These are phyloP conservation scores for Pelodytes ibericus DNA, from an alignment of 2,797 vertebrate species.

Conservation along the genomic window DNA sequence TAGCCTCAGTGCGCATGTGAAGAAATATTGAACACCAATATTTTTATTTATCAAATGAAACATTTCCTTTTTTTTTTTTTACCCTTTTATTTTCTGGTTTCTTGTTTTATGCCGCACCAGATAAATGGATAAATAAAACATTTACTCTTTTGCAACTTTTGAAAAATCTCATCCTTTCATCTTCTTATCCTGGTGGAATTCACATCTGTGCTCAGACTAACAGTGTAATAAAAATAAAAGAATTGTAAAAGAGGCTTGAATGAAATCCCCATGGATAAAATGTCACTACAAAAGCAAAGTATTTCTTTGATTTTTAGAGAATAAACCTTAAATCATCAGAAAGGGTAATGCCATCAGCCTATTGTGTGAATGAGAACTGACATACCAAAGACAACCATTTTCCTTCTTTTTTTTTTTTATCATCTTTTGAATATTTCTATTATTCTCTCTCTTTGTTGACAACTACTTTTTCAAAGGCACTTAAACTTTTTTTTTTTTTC, in stretches of 20 bases:
- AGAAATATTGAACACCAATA: background rate
- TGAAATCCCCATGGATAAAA: slow-evolving; percentile 61
- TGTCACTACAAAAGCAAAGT: slow-evolving; percentile 31
- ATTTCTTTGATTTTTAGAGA: slow-evolving; percentile 59
- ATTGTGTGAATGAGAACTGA: slow-evolving; percentile 52
- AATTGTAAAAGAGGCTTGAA: slow-evolving; percentile 43
- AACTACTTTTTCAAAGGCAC: slow-evolving; percentile 40
- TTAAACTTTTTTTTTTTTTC: slow-evolving; percentile 44
- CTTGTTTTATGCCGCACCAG: background rate
- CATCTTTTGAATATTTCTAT: slow-evolving; percentile 35
- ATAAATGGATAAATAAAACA: slow-evolving; percentile 46
- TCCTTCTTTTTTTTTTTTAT: slow-evolving; percentile 24
- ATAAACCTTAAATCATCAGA: slow-evolving; percentile 55
- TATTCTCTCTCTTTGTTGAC: slow-evolving; percentile 36
- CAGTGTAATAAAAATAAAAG: slow-evolving; percentile 43
- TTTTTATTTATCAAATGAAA: background rate
- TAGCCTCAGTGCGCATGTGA: background rate
- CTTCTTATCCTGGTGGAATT: slow-evolving; percentile 55
- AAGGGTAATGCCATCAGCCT: slow-evolving; percentile 46
- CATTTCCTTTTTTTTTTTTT: background rate
- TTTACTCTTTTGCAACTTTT: slow-evolving; percentile 38
- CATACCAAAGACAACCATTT: slow-evolving; percentile 36
- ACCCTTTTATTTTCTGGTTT: background rate
- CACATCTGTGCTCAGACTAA: slow-evolving; percentile 60
- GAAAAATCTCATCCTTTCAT: slow-evolving; percentile 57